Base-by-base conservation (phyloP, 2,113 vertebrate species). In the Mirza zaza region DNA sequence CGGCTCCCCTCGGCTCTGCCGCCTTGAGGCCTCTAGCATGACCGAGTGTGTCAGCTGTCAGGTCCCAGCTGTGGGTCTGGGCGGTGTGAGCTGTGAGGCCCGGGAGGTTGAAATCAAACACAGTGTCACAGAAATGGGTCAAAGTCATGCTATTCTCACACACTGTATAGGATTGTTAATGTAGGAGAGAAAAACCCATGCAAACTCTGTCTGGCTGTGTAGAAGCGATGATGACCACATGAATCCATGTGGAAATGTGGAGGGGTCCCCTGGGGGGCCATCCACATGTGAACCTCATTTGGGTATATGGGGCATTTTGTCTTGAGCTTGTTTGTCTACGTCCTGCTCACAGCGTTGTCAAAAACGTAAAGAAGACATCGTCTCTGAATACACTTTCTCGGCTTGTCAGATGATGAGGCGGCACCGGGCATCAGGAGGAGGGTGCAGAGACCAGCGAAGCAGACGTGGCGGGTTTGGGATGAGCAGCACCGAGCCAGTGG, bases 201-300 rank as follows among this genome's bases (percentile, higher is more conserved):
- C 3, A 13, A 20, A 48, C 61, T 48, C 55, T 27, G 20, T 12
- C 5, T 36, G 86, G 73, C 45, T 29, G n/a, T 21, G 7, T 20
- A 11, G 45, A 52, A 4, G 39, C 59, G 25, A n/a, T 1, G 18
- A n/a, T 1, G 25, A n/a, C 27, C 29, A 5, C 8, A 2, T n/a
- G 15, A 59, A 32, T 39, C 8, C 34, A 8, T 50, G 13, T 45
- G 57, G 52, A 63, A 34, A 15, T 6, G 34, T 65, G 55, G 55
- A 15, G 17, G 11, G 34, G 48, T 15, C 8, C 61, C 1, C 0
- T 32, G 57, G 6, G 11, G 3, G 27, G 20, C 23, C n/a, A 1
- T 36, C 32, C 20, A 2, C 27, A 27, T 4, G 3, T 71, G 9
- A 29, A 13, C 27, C 63, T 89, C 57, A 11, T 13, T 55, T 12